These are phyloP conservation scores for Hydrotaea diabolus DNA, from an alignment of 2,888 invertebrate species.

Conservation along the genomic window DNA sequence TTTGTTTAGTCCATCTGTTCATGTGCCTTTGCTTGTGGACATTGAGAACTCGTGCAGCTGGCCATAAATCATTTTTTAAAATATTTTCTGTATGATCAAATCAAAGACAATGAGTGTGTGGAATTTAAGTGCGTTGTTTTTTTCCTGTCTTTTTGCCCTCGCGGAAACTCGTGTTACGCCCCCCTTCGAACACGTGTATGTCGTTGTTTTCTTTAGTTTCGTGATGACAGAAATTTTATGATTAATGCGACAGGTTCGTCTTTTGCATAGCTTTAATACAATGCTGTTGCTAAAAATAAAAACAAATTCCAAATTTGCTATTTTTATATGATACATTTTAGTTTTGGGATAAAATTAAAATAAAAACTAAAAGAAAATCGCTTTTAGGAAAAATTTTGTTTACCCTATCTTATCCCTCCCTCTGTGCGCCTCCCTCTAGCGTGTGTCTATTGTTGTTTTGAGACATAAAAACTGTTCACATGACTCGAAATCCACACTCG, in stretches of 20 bases:
- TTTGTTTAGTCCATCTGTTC: too few species aligned
- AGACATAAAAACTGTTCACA: neutral
- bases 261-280: neutral
- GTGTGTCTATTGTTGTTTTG: too few species aligned
- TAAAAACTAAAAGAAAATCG: neutral
- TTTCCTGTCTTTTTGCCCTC: neutral
- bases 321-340: neutral
- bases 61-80: neutral
- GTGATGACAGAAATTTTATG: neutral
- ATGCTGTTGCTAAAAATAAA: neutral
- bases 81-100: neutral
- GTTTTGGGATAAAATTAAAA: neutral
- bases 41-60: neutral
- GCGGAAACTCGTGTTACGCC: conserved; percentile 13
- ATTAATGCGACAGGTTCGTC: neutral
- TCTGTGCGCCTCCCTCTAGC: too few species aligned
- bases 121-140: too few species aligned
- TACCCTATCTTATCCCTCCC: neutral
- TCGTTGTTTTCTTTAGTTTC: neutral
- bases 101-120: neutral
- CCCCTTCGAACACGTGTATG: neutral
- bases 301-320: neutral
- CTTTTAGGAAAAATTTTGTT: conserved; percentile 18
- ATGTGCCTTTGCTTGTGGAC: too few species aligned
- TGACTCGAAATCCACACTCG: neutral